Base-by-base conservation (phyloP, 1,140 invertebrate species). In the Papilio machaon region DNA sequence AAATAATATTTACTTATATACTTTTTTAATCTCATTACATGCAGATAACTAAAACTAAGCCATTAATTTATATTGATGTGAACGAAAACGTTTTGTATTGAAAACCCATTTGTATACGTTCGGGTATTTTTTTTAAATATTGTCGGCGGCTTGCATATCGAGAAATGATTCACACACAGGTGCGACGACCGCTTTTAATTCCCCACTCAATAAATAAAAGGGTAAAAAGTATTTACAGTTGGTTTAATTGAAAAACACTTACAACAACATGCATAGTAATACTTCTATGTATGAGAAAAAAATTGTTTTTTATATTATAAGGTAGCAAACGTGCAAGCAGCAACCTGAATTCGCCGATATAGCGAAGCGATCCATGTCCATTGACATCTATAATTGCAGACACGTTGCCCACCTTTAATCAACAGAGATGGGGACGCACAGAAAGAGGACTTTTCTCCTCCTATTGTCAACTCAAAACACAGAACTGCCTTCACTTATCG, bases 101-200 rank as follows among this genome's bases (percentile, higher is more conserved):
- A 35, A 70, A 70, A 70, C 17, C 30, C 3, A 17, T 70, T 38
- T 38, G 30, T 15, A 70, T 10, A 19, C 4, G 5, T 2, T 64
- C 60, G 60, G 35, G 23, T 70, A 8, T 70, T 35, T 35, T 30
- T 30, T 70, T 70, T 6, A 70, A 70, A 70, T 70, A 70, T 70
- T 70, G 30, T 38, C 13, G 35, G 17, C 64, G 64, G 64, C 30
- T 70, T 70, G 64, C 30, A 70, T 35, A 70, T 70, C 35, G 64
- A 70, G 64, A 70, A 70, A 70, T 70, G 30, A 70, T 70, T 38
- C 64, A 70, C 23, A 64, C 23, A 70, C 64, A 70, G 64, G 30
- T 70, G 64, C 23, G 64, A 70, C 15, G 64, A 38, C 64, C 64
- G 64, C 64, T 70, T 70, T 70, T 70, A 70, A 70, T 70, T 70